Base-by-base conservation (phyloP, 2,888 invertebrate genomes). In the Synanthedon vespiformis region DNA sequence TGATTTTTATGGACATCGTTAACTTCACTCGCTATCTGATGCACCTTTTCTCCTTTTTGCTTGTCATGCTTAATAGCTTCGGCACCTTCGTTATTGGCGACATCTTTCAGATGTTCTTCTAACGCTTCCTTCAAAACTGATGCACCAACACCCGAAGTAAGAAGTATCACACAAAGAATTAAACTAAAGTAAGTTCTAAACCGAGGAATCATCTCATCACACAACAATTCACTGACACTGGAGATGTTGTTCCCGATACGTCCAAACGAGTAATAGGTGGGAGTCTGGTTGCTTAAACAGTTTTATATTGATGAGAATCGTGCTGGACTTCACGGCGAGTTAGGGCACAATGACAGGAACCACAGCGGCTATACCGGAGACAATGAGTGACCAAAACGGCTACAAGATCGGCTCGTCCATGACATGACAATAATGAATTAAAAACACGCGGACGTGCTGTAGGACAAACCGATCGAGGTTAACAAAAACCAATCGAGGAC, bases 291-390 rank as follows among this genome's bases (percentile, higher is more conserved):
- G 69, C 60, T 64, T 67, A 76, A 80, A 75, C 69, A 70, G 73
- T 85, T 85, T 85, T 87, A 87, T 87, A 86, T 77, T 65, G 71
- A 60, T 66, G 63, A 66, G 67, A 75, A 75, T 72, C 72, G 75
- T 72, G 74, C 74, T 75, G 75, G 68, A 74, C 76, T 87, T 88
- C 88, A 80, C 76, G 86, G 80, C 61, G 56, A 57, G 71, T 88
- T 77, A 78, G 63, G 68, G 67, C 64, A 88, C 88, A 88, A 88
- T 88, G 77, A 75, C 80, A 83, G 88, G 88, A 88, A 88, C 74
- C 77, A 72, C 78, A 78, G 79, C 71, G 63, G 63, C 65, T 61
- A 66, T 64, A 61, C 60, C 58, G 67, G 69, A 70, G 71, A 86
- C 85, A 86, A 84, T 84, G 72, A 68, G 56, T 61, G 57, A 59